Evolutionary conservation across 2,888 invertebrate genomes (phyloP), one percentile per base, ranked within the genome.

Genomic region (Poecilobothrus nobilitatus): DNA sequence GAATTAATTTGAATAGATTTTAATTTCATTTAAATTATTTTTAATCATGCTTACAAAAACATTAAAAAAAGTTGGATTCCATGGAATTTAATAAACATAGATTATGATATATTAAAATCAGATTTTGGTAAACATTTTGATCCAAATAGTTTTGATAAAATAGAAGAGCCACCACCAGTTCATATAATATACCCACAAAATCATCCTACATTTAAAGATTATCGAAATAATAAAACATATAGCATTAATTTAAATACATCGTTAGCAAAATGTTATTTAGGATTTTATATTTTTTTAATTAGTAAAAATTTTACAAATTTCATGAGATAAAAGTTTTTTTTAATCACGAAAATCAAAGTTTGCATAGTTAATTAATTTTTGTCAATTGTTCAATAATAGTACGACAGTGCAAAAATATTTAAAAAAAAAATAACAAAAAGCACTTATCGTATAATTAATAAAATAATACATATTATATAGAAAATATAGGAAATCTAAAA

Each of bases 131-230:
- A 67, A 70, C 76, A 78, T 37, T 80, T 78, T 70, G 82, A 83
- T 77, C 79, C 80, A 12, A 78, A 86, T 74, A 84, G 85, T 74
- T 89, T 88, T 75, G 88, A 89, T 77, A 87, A 86, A 73, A 83
- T 88, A 73, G 85, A 87, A 75, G 87, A 87, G 72, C 88, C 88
- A 65, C 88, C 88, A 68, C 88, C 88, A 69, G 88, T 88, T 70
- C 88, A 88, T 78, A 88, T 89, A 77, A 84, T 88, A 75, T 88
- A 89, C 81, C 88, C 88, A 66, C 86, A 65, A 65, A 18, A 65
- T 65, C 65, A 87, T 75, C 88, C 88, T 41, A 77, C 78, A 15
- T 75, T 74, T 34, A 75, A 74, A 65, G 73, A 73, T 15, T 68
- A 73, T 37, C 73, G 74, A n/a, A 71, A 74, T 53, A 74, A 71